Base-by-base conservation (phyloP, 2,113 vertebrate species). In the Rhea americana region DNA sequence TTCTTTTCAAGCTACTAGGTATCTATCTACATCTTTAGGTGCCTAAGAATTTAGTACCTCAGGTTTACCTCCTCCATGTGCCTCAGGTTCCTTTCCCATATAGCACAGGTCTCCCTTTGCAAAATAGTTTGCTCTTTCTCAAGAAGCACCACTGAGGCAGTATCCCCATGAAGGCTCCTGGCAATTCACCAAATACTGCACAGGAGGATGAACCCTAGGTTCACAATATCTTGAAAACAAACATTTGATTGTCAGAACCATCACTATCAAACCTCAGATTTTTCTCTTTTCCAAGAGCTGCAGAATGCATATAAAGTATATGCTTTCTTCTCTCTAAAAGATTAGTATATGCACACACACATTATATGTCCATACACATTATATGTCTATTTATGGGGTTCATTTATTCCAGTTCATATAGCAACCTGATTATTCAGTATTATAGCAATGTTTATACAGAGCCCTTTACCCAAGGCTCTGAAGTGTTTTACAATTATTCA, bases 401-500 rank as follows among this genome's bases (percentile, higher is more conserved):
- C 32, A 67, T 70, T 94, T 95, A 88, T 91, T 95, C 85, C 66
- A 71, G 65, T 43, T 90, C 91, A 70, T 58, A 70, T 43, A 9
- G 1, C 70, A 90, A 65, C 50, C 67, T 66, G 84, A 94, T 82
- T 96, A 87, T 88, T 94, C 91, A 91, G 84, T 80, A 76, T 75
- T 91, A 91, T 55, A 70, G 37, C 77, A 82, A 74, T 81, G 80
- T 95, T 95, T 95, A 51, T 77, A 82, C n/a, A 93, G 59, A 89
- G 56, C 65, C 82, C 90, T 93, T 91, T 88, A 94, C 79, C 70
- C 65, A 93, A 91, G 85, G 30, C 82, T 87, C 93, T 76, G 88
- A 93, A 95, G 93, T 84, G n/a, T 41, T 93, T 75, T 58, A 90
- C 90, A 96, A 93, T 85, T 95, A 96, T 84, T 93, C 93, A 93